phyloP scores from a whole-genome alignment of 2,888 invertebrate species.

The Lordiphosa fenestrarum region DNA sequence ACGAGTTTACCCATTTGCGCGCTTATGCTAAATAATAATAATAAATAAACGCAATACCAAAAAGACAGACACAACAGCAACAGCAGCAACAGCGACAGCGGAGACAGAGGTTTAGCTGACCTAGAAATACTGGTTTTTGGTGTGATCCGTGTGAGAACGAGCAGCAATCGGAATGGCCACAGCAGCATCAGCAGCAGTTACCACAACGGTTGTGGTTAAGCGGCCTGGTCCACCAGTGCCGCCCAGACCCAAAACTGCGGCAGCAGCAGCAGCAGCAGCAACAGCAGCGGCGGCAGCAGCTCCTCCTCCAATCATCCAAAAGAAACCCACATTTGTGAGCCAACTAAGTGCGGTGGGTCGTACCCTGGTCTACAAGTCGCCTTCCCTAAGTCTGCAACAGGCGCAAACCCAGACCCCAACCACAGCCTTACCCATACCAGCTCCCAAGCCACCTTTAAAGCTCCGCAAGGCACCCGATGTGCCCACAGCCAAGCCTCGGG shows the following conservation, averaged over 20 bases:
- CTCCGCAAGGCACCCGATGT: conserved; percentile 77
- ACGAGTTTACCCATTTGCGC: conserved; percentile 64
- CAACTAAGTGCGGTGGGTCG: conserved; percentile 76
- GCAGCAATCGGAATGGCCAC: conserved; percentile 52
- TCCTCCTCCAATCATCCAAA: conserved; percentile 63
- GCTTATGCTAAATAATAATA: conserved; percentile 71
- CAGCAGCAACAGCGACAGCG: not conserved
- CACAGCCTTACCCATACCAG: conserved; percentile 45
- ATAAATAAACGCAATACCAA: conserved; percentile 62
- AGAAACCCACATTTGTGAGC: conserved; percentile 68
- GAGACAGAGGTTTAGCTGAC: conserved; percentile 72
- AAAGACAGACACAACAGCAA: conserved; percentile 15
- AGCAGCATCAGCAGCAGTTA: conserved; percentile 21
- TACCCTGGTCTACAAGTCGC: conserved; percentile 80
- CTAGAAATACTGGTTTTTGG: conserved; percentile 78
- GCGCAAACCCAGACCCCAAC: conserved; percentile 68
- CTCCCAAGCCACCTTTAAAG: conserved; percentile 69
- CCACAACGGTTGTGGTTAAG: conserved; percentile 81
- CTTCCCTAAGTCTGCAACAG: conserved; percentile 76
- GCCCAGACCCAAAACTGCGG: conserved; percentile 84
- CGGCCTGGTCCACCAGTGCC: conserved; percentile 89
- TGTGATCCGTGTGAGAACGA: conserved; percentile 60
- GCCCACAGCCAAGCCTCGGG: conserved; percentile 68
- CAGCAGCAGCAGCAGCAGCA: conserved; percentile 20
- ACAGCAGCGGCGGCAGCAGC: conserved; percentile 21